A percentile compares a stretch with the other conserved stretches of the same genome.
Evolutionary conservation across 1,140 invertebrate genomes (phyloP).

Genomic region (Hyposmocoma kahamanoa): DNA sequence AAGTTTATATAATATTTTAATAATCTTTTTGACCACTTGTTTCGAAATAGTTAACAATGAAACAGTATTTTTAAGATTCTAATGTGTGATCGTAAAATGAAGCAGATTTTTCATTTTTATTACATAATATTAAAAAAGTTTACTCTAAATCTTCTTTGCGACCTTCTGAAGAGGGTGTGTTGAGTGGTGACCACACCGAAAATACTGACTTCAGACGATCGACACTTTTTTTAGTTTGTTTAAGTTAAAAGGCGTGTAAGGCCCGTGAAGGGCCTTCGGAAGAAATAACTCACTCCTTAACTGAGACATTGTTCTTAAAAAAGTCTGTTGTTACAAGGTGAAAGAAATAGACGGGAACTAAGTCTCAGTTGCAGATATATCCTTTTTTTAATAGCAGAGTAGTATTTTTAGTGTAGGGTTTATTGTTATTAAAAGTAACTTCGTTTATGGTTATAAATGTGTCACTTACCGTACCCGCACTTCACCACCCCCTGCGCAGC

Average conservation of each 20-base stretch:
- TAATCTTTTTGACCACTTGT: too few relatives aligned
- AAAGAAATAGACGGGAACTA: conserved; percentile 12
- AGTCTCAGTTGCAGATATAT: background rate
- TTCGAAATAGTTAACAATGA: too few relatives aligned
- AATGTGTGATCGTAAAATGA: too few relatives aligned
- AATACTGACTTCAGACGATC: conserved; percentile 8
- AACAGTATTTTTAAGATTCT: too few relatives aligned
- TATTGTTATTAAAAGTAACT: background rate
- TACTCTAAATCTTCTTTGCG: too few relatives aligned
- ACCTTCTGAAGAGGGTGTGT: background rate
- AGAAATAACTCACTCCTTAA: conserved; percentile 32
- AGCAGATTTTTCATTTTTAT: too few relatives aligned
- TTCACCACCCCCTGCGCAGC: background rate
- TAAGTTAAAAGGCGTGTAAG: conserved; percentile 2
- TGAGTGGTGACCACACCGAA: conserved; percentile 3
- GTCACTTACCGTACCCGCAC: background rate
- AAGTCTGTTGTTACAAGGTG: conserved; percentile 21
- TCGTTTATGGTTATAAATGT: conserved; percentile 1
- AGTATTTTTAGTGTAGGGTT: background rate
- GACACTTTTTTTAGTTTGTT: conserved; percentile 15
- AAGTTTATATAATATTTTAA: too few relatives aligned
- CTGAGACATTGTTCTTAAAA: conserved; percentile 14
- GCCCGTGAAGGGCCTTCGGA: conserved; percentile 16
- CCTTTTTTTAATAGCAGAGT: background rate
- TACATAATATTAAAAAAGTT: conserved; percentile 12